Percentiles rank a stretch among this genome's conserved stretches.
These are phyloP conservation scores for Argyrosomus japonicus DNA, from an alignment of 2,113 vertebrate genomes.

Conservation along the genomic window DNA sequence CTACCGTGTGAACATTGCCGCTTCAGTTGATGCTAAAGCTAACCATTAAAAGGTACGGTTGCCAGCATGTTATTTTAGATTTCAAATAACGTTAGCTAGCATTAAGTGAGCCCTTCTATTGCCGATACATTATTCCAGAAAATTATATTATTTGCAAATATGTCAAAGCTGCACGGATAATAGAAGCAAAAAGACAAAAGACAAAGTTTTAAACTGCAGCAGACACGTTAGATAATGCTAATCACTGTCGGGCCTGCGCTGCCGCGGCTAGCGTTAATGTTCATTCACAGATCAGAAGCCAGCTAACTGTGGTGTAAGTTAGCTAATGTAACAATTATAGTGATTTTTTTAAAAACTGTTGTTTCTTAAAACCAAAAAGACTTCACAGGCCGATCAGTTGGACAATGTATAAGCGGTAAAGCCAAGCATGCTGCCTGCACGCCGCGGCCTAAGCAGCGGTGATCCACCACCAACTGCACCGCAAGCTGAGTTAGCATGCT, in stretches of 20 bases:
- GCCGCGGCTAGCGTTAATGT: conserved; percentile 1
- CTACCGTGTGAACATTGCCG: background rate
- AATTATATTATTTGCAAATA: background rate
- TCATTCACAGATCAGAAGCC: conserved; percentile 8
- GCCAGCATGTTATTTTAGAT: conserved; percentile 2
- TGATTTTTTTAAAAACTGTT: background rate
- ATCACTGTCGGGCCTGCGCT: conserved; percentile 35
- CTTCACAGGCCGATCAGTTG: background rate
- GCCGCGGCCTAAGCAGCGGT: conserved; percentile 58
- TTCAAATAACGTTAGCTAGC: background rate
- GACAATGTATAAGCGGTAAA: background rate
- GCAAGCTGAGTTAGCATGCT: conserved; percentile 55
- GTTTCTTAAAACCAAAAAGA: background rate
- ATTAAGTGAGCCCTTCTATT: background rate
- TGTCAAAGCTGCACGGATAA: background rate
- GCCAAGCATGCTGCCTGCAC: background rate
- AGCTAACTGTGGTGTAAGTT: too few relatives aligned
- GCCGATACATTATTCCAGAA: accelerated
- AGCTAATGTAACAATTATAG: too few relatives aligned
- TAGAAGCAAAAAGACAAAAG: background rate
- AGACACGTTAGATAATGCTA: conserved; percentile 46
- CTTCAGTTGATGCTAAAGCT: conserved; percentile 35
- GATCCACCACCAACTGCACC: conserved; percentile 1
- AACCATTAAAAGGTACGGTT: background rate
- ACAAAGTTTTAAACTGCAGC: conserved; percentile 25